phyloP scores from a whole-genome alignment of 2,113 vertebrate species.

The Toxotes jaculatrix region DNA sequence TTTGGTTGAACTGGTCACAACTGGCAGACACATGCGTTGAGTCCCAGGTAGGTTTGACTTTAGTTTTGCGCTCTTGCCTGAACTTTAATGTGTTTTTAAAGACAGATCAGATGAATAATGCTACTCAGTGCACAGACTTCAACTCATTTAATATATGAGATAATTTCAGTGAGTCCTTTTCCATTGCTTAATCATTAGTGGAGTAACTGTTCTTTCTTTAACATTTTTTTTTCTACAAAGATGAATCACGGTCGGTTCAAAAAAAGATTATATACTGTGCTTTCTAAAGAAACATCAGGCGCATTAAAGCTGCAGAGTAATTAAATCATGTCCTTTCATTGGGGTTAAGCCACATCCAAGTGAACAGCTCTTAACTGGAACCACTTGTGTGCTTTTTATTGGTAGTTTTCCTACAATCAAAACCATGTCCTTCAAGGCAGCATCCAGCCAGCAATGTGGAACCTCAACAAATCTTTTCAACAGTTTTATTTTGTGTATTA shows the following conservation, averaged over 20 bases:
- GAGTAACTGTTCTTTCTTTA: slow-evolving; percentile 57
- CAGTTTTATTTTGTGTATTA: slow-evolving; percentile 46
- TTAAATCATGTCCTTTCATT: slow-evolving; percentile 87
- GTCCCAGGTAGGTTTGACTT: not conserved
- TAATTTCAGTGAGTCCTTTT: slow-evolving; percentile 43
- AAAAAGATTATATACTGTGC: slow-evolving; percentile 80
- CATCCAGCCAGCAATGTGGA: slow-evolving; percentile 66
- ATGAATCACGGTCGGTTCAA: slow-evolving; percentile 80
- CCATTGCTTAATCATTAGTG: slow-evolving; percentile 54
- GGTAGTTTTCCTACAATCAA: slow-evolving; percentile 80
- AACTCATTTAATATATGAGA: slow-evolving; percentile 26
- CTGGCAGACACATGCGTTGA: not conserved
- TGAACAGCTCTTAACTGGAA: slow-evolving; percentile 81
- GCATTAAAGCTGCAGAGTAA: slow-evolving; percentile 85
- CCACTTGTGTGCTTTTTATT: slow-evolving; percentile 86
- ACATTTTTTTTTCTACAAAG: slow-evolving; percentile 53
- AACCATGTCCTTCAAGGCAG: slow-evolving; percentile 75
- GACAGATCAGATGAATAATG: not conserved
- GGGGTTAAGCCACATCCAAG: slow-evolving; percentile 84
- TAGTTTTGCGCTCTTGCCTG: not conserved
- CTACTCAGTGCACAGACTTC: slow-evolving; percentile 3
- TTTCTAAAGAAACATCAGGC: slow-evolving; percentile 85
- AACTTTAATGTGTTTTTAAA: not conserved
- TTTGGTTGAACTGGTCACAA: not conserved
- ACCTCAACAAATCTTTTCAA: slow-evolving; percentile 70